Evolutionary conservation across 2,888 invertebrate species (phyloP).

Genomic region (Dione vanillae): DNA sequence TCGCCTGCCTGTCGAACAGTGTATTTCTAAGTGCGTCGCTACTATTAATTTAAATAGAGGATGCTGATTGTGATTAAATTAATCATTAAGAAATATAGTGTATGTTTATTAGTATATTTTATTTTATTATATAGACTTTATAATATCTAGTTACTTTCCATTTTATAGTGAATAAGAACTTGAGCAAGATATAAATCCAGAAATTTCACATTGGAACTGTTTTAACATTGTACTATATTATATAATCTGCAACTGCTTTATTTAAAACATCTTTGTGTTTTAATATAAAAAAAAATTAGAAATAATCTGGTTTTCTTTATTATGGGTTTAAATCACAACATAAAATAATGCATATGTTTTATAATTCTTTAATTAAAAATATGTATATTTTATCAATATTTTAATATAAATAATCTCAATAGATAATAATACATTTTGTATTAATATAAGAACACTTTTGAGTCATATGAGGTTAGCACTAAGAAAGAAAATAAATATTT

Average conservation of each 20-base stretch:
- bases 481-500: constrained; percentile 6
- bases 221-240: too few relatives aligned
- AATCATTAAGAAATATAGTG: not conserved
- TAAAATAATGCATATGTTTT: not conserved
- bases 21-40: constrained; percentile 91
- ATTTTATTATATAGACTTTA: not conserved
- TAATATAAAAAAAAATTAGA: not conserved
- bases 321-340: not conserved
- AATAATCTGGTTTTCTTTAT: not conserved
- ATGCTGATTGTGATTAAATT: constrained; percentile 76
- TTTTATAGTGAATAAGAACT: too few relatives aligned
- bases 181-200: too few relatives aligned
- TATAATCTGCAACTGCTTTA: too few relatives aligned
- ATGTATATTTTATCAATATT: not conserved
- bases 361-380: too few relatives aligned
- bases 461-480: not conserved
- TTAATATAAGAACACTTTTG: constrained; percentile 12
- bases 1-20: constrained; percentile 89
- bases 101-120: not conserved
- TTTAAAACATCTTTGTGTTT: too few relatives aligned
- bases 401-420: constrained; percentile 23
- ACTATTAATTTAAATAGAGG: constrained; percentile 93
- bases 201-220: too few relatives aligned
- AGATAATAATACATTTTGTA: constrained; percentile 15
- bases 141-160: not conserved